These are phyloP conservation scores for Lasioglossum vierecki DNA, from an alignment of 2,888 invertebrate genomes.

Conservation along the genomic window DNA sequence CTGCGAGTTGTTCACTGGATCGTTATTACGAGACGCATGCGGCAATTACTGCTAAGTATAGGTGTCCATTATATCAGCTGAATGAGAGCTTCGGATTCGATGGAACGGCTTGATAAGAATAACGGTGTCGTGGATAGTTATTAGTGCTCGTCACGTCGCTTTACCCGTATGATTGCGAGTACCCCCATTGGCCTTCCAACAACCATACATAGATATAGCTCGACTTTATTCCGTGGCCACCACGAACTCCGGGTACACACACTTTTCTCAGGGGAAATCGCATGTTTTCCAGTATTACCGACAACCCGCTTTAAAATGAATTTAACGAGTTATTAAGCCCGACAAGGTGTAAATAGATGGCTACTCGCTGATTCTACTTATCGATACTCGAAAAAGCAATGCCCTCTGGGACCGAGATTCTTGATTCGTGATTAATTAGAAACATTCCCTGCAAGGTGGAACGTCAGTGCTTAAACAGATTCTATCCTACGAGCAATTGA, in stretches of 20 bases:
- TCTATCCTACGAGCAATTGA: neutral
- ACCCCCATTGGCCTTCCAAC: constrained; percentile 28
- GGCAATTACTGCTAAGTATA: constrained; percentile 58
- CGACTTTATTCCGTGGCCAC: constrained; percentile 19
- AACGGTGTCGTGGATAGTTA: constrained; percentile 52
- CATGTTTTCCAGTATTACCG: neutral
- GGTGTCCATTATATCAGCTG: constrained; percentile 60
- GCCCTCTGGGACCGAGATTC: neutral
- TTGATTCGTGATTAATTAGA: neutral
- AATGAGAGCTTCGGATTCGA: constrained; percentile 53
- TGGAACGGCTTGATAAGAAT: constrained; percentile 54
- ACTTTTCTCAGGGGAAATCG: neutral
- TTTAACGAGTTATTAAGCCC: constrained; percentile 44
- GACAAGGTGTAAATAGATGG: constrained; percentile 45
- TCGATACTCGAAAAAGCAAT: neutral
- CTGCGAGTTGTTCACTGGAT: constrained; percentile 48
- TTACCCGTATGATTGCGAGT: constrained; percentile 36
- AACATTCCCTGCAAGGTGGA: neutral
- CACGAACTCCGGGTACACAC: neutral
- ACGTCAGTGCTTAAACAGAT: neutral
- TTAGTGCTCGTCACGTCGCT: constrained; percentile 57
- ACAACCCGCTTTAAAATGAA: constrained; percentile 19
- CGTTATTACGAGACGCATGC: constrained; percentile 56
- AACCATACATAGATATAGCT: constrained; percentile 23
- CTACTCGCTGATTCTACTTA: neutral